Base-by-base conservation (phyloP, 2,797 vertebrate genomes). In the Crocodylus rhombifer region DNA sequence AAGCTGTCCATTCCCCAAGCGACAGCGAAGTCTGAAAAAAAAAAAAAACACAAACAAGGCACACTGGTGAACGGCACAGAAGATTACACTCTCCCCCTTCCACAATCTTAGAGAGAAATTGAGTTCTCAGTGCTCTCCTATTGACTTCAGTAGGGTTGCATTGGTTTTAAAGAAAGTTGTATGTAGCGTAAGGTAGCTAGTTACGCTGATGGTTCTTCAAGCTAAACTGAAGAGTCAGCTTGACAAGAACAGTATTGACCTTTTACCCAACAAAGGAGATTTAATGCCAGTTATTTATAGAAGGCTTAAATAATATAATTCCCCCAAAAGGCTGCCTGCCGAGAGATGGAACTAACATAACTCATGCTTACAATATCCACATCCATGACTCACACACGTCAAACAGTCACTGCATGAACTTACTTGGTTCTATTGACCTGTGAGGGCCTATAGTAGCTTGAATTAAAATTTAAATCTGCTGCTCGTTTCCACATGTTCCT, bases 291-390 rank as follows among this genome's bases (percentile, higher is more conserved):
- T 64, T 89, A 86, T 69, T 88, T 77, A 79, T 30, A 67, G 80
- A 94, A 91, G 83, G 73, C n/a, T 80, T 84, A 42, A 62, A 90
- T 89, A 79, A 84, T 86, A 55, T 87, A 82, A 77, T 84, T 71
- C 16, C 82, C n/a, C 69, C 61, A 80, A 75, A 75, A 86, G 84
- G 26, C 81, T 80, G 20, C 5, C 65, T 58, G 75, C 78, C 91
- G 36, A 84, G 78, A 86, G 79, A 56, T 15, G 86, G 64, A 92
- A 57, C 64, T 74, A 84, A 65, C 55, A 78, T 86, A 92, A 77
- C 77, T 94, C 87, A 75, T 14, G 55, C 14, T 23, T 13, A 74
- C 17, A 2, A 6, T 79, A 81, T 42, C 73, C 36, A 82, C 14
- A 77, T 16, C 82, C 6, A 7, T 91, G 85, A 91, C 60, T 86